Base-by-base conservation (phyloP, 2,113 vertebrate species). In the Irena cyanogastra region DNA sequence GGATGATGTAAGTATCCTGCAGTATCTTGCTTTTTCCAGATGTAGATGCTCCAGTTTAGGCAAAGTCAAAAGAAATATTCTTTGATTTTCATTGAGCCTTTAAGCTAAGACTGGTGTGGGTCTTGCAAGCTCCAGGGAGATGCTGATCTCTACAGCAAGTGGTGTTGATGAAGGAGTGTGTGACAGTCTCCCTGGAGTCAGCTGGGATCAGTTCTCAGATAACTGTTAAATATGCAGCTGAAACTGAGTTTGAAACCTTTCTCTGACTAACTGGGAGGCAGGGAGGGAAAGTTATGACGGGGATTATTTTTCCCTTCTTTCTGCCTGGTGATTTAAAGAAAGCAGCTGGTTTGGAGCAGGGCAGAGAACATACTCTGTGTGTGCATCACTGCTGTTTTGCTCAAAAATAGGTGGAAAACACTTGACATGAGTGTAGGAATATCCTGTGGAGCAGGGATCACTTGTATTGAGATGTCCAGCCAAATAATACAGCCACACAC, bases 1-100 rank as follows among this genome's bases (percentile, higher is more conserved):
- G 28, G 99, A 99, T 28, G 99, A 99, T 65, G 99, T 99, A 98
- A 99, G 99, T 99, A 95, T 93, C 54, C 76, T 93, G 79, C 87
- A 71, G 87, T 88, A 6, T 61, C 85, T 90, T 92, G 79, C 41
- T 56, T 87, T 76, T 75, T 61, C 83, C 54, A 49, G n/a, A 60
- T 75, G 39, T 45, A 69, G 66, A 60, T 69, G 27, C 33, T 88
- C 18, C 4, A 31, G n/a, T 64, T 88, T 6, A 85, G 83, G 68
- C 49, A 68, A 26, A 61, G 53, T 20, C 1, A 0, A 57, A 72
- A 45, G 39, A 72, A 89, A 76, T 33, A 16, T 1, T 27, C 53
- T 79, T 72, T 7, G 7, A 33, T 59, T 7, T 76, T 85, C 54
- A 57, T 16, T 20, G 68, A 82, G 88, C 79, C 89, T 94, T 49